These are phyloP conservation scores for Macrotrachela quadricornifera DNA, from an alignment of 1,140 invertebrate genomes.

Conservation along the genomic window DNA sequence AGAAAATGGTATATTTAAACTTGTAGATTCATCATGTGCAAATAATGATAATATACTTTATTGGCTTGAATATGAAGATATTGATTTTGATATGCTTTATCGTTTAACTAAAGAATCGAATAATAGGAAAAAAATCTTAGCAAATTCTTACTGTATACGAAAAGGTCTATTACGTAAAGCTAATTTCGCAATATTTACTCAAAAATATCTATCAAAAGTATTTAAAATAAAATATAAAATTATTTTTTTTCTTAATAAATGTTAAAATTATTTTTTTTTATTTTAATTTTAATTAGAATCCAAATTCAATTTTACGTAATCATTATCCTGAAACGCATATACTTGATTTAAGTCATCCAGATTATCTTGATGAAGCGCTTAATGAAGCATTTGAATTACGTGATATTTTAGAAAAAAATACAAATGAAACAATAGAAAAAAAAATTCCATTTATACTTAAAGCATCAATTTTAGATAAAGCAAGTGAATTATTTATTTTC, in stretches of 20 bases:
- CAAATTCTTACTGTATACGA: constrained; percentile 1
- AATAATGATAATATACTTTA: not conserved
- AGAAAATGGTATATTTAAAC: too few species aligned
- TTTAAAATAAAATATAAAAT: too few species aligned
- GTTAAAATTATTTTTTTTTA: too few species aligned
- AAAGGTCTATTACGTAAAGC: constrained; percentile 5
- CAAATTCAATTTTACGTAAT: not conserved
- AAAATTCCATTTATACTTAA: not conserved
- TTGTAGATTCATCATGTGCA: too few species aligned
- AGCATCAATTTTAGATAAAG: constrained; percentile 1
- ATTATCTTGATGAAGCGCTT: constrained; percentile 3
- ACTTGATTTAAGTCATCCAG: not conserved
- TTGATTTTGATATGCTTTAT: not conserved
- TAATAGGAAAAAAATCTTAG: not conserved
- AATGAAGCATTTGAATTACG: constrained; percentile 3
- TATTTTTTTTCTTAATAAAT: too few species aligned
- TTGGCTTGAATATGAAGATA: constrained; percentile 6
- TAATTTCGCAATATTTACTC: not conserved
- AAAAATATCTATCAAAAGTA: constrained; percentile 1
- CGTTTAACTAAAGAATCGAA: not conserved
- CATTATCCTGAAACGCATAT: constrained; percentile 1
- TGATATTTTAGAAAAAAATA: not conserved
- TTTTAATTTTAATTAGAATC: not conserved
- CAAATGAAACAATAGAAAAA: not conserved
- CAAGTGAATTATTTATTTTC: constrained; percentile 1